These are phyloP conservation scores for Dinothrombium tinctorium DNA, from an alignment of 1,140 invertebrate species.

Conservation along the genomic window DNA sequence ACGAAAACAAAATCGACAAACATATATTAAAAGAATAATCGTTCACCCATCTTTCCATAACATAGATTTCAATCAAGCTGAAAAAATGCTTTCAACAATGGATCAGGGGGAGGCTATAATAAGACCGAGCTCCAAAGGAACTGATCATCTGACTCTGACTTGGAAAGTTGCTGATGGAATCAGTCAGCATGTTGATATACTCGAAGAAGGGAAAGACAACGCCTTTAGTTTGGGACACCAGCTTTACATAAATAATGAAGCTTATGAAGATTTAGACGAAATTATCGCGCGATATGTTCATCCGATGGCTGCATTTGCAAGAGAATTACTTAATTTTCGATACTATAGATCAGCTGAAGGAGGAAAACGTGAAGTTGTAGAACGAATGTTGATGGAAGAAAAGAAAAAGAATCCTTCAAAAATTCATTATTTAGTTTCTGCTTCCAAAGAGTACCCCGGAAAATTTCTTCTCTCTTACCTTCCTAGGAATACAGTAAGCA, in stretches of 20 bases:
- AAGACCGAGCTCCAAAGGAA: constrained; percentile 82
- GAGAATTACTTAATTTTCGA: constrained; percentile 73
- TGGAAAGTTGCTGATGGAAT: constrained; percentile 92
- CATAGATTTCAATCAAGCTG: constrained; percentile 73
- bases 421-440: constrained; percentile 74
- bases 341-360: constrained; percentile 16
- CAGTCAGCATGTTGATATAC: constrained; percentile 83
- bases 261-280: constrained; percentile 97
- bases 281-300: constrained; percentile 87
- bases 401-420: constrained; percentile 58
- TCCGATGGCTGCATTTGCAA: constrained; percentile 75
- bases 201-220: constrained; percentile 90
- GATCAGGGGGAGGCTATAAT: constrained; percentile 91
- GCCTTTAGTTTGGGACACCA: constrained; percentile 75
- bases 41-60: constrained; percentile 95
- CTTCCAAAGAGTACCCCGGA: constrained; percentile 66
- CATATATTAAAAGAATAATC: constrained; percentile 82
- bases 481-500: constrained; percentile 36
- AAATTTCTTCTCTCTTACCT: constrained; percentile 86
- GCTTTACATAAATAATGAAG: constrained; percentile 44
- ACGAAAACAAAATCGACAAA: constrained; percentile 47
- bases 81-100: constrained; percentile 67
- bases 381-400: constrained; percentile 60
- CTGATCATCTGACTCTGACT: constrained; percentile 84
- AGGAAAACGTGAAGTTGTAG: constrained; percentile 43